Evolutionary conservation across 2,113 vertebrate species (phyloP), one percentile per base, ranked within the genome.

Genomic region (Xenopus borealis): DNA sequence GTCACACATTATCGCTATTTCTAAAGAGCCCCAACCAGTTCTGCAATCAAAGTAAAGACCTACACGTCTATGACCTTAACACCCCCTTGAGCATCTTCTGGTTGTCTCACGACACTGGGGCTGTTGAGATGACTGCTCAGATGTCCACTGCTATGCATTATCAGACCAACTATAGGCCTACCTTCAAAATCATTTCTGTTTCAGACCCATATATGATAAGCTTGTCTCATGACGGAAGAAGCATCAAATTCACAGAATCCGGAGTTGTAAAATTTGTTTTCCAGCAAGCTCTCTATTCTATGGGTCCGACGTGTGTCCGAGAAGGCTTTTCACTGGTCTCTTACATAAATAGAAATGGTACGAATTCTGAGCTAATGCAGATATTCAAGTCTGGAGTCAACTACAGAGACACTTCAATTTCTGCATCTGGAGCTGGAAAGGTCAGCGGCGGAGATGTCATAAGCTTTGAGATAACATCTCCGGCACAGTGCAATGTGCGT

Each of bases 371-470:
- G 79, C 79, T 88, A 30, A 85, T 82, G 79, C 91, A 86, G 8
- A 83, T 89, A 0, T 92, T 93, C 82, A 94, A 95, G 82, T 88
- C 91, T 0, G 92, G 94, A 0, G 92, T 95, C 61, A 95, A 93
- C 88, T 96, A 94, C 83, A 84, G 91, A 79, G 93, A 95, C 81
- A 94, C 92, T 0, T 94, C 95, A 0, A 89, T 95, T 83, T 94
- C 92, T 4, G 85, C 92, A 62, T 93, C 92, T 0, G 91, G 90
- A 3, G 87, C 89, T 11, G 82, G 88, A 12, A 85, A 80, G 20
- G 89, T 93, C 17, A 82, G 58, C 47, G 83, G 81, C 14, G 90
- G 89, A 53, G 93, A 95, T 81, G 83, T 88, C 20, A 83, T 94
- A 13, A 94, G 84, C 83, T 94, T 94, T 72, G 93, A 94, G 85